These are phyloP conservation scores for Choreutis nemorana DNA, from an alignment of 2,888 invertebrate genomes.

Conservation along the genomic window DNA sequence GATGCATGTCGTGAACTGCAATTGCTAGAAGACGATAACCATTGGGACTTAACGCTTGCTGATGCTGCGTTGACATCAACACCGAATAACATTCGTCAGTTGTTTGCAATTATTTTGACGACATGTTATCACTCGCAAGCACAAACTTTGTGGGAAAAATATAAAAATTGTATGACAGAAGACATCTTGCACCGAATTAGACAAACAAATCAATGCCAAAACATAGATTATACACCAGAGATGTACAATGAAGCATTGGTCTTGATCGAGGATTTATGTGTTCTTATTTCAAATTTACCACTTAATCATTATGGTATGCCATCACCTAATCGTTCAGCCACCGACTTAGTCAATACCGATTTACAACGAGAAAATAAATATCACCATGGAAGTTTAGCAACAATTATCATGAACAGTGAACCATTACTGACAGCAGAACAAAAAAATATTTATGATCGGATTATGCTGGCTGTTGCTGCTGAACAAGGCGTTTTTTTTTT, in stretches of 20 bases:
- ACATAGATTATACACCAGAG: conserved; percentile 13
- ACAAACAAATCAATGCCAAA: conserved; percentile 11
- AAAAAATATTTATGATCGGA: conserved; percentile 10
- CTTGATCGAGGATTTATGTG: conserved; percentile 5
- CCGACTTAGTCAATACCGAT: background rate
- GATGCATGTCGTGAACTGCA: conserved; percentile 18
- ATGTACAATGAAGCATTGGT: conserved; percentile 13
- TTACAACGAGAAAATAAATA: background rate
- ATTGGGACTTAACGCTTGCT: conserved; percentile 17
- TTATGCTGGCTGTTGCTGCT: conserved; percentile 9
- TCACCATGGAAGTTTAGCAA: background rate
- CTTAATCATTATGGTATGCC: conserved; percentile 19
- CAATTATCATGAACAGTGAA: conserved; percentile 3
- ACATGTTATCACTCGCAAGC: conserved; percentile 18
- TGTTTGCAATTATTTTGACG: conserved; percentile 20
- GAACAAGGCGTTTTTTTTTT: conserved; percentile 11
- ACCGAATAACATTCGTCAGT: conserved; percentile 19
- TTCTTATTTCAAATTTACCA: background rate
- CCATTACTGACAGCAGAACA: conserved; percentile 12
- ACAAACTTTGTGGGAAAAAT: conserved; percentile 18
- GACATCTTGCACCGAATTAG: conserved; percentile 19
- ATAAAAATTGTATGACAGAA: conserved; percentile 20
- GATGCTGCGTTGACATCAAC: conserved; percentile 16
- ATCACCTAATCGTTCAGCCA: conserved; percentile 9
- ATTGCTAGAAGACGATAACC: conserved; percentile 16